Conservation (phyloP, 2,888 invertebrate genomes). For the Cephalotes varians region DNA sequence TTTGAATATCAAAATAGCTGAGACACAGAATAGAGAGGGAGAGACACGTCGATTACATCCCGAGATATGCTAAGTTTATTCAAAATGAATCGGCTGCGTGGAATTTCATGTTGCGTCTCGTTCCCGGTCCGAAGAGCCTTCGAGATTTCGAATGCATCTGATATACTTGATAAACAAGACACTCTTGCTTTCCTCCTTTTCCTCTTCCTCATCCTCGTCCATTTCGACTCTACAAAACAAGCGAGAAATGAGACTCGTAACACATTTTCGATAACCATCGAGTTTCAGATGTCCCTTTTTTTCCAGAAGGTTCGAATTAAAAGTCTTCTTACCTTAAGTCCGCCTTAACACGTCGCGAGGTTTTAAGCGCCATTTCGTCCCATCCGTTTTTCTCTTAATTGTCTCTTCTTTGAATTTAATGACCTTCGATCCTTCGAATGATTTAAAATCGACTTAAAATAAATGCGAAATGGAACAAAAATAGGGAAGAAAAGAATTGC, state of each 20-base stretch:
- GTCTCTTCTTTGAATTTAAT: neutral
- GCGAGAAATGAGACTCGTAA: neutral
- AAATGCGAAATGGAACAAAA: neutral
- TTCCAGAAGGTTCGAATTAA: neutral
- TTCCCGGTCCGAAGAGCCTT: neutral
- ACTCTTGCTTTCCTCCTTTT: neutral
- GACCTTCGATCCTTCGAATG: no score
- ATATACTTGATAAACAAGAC: neutral
- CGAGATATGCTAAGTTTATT: conserved; percentile 38
- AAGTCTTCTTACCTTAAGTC: neutral
- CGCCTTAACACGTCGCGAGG: neutral
- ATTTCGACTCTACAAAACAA: conserved; percentile 11
- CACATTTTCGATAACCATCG: neutral
- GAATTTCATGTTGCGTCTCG: neutral
- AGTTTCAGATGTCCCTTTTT: neutral
- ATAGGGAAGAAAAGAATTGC: neutral
- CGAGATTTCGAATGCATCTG: conserved; percentile 27
- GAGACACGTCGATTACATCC: neutral
- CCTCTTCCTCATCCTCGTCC: neutral
- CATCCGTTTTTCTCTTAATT: neutral
- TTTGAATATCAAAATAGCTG: conserved; percentile 38
- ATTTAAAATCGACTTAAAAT: neutral
- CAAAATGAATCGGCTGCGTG: conserved; percentile 11
- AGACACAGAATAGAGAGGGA: neutral
- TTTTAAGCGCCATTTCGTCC: neutral